These are phyloP conservation scores for Apeira syringaria DNA, from an alignment of 2,888 invertebrate species.

Conservation along the genomic window DNA sequence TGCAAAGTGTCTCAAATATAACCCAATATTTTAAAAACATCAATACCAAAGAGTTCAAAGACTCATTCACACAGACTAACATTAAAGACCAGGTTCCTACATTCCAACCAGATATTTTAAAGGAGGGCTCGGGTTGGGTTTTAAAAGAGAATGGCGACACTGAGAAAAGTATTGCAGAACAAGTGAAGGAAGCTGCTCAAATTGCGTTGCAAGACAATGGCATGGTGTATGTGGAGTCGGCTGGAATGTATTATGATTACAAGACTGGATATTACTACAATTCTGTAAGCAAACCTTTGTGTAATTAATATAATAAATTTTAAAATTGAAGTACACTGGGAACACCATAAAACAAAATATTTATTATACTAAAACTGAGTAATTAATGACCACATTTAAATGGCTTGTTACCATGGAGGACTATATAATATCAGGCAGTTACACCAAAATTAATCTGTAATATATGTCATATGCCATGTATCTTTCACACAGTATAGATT, in stretches of 20 bases:
- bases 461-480: no score
- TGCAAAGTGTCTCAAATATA: not conserved
- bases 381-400: no score
- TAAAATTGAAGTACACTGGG: no score
- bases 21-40: slow-evolving; percentile 16
- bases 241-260: slow-evolving; percentile 94
- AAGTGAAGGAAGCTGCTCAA: slow-evolving; percentile 91
- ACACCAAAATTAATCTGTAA: no score
- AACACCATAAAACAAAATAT: no score
- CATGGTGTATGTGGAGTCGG: slow-evolving; percentile 93
- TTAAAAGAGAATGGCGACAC: slow-evolving; percentile 38
- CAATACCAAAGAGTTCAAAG: slow-evolving; percentile 7
- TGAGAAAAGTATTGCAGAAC: slow-evolving; percentile 85
- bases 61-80: slow-evolving; percentile 23
- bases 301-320: no score
- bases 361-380: no score
- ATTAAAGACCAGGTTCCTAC: slow-evolving; percentile 1
- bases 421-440: no score
- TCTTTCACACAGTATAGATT: no score
- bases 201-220: slow-evolving; percentile 88
- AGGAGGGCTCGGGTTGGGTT: slow-evolving; percentile 48
- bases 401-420: no score
- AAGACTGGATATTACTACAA: slow-evolving; percentile 96
- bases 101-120: slow-evolving; percentile 1
- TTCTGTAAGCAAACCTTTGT: slow-evolving; percentile 90